Evolutionary conservation across 1,140 invertebrate genomes (phyloP), one percentile per base, ranked within the genome.

Genomic region (Thereuonema tuberculata): DNA sequence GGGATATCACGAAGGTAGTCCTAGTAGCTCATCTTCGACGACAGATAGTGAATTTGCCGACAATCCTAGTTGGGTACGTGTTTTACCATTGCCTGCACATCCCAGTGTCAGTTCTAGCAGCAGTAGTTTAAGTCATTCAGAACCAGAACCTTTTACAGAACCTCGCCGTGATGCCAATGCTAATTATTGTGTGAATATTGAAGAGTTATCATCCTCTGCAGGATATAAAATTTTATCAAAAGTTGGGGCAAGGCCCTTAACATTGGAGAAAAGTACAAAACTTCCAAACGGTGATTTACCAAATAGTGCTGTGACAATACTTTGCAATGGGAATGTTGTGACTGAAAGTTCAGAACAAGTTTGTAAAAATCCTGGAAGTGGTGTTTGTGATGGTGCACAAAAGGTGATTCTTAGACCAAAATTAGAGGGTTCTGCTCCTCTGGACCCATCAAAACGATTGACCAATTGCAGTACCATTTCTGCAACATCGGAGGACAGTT

Each of bases 401-500:
- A n/a, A n/a, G n/a, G n/a, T n/a, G n/a, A n/a, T n/a, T n/a, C n/a
- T n/a, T n/a, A n/a, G n/a, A n/a, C n/a, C n/a, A n/a, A n/a, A n/a
- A n/a, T n/a, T n/a, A n/a, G n/a, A n/a, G n/a, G n/a, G n/a, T n/a
- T n/a, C n/a, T n/a, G n/a, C n/a, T n/a, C n/a, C n/a, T n/a, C 5
- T 9, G 17, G 17, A 9, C 17, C 31, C 31, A 9, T 37, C 31
- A 37, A 14, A 47, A 55, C 52, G 27, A 52, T 20, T n/a, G 49
- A 23, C 25, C 20, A 12, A 20, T 14, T 15, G 23, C 12, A 37
- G 31, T 27, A 37, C 3, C 9, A 2, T 50, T 20, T 60, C 28
- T 26, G 58, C 64, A n/a, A 58, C 53, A 9, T 63, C 64, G 1
- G 64, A 65, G 47, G 23, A 56, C 20, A 59, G 57, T n/a, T 65